These are phyloP conservation scores for Calameuta idolon DNA, from an alignment of 2,888 invertebrate species.

Conservation along the genomic window DNA sequence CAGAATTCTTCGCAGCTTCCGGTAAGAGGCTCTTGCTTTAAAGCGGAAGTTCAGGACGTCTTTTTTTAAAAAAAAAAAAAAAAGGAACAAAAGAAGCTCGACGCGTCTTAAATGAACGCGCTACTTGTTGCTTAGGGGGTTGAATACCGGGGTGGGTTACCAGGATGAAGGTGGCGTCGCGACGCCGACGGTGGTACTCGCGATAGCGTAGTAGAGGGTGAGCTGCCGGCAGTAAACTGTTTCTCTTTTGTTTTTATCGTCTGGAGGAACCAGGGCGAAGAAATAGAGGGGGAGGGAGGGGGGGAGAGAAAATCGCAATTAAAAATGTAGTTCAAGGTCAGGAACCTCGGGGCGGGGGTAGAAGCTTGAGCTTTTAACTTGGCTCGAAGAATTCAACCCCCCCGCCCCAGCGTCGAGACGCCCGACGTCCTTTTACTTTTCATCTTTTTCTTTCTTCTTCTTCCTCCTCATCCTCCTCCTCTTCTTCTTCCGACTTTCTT, in stretches of 20 bases:
- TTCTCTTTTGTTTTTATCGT: conserved; percentile 65
- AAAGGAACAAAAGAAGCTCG: conserved; percentile 66
- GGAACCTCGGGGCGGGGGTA: conserved; percentile 22
- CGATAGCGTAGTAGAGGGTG: conserved; percentile 4
- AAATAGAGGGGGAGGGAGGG: conserved; percentile 17
- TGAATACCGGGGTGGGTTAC: conserved; percentile 35
- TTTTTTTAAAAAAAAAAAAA: no score
- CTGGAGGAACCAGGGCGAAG: conserved; percentile 44
- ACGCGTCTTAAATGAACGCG: conserved; percentile 68
- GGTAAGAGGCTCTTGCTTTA: conserved; percentile 50
- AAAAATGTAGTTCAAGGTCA: conserved; percentile 67
- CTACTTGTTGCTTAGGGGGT: conserved; percentile 65
- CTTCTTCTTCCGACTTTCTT: conserved; percentile 8
- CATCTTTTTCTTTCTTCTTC: conserved; percentile 33
- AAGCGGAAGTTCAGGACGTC: conserved; percentile 59
- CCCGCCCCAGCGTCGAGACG: conserved; percentile 33
- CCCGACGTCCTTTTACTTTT: conserved; percentile 19
- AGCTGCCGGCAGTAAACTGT: conserved; percentile 58
- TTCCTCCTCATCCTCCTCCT: no score
- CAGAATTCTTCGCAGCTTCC: conserved; percentile 4
- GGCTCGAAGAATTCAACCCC: conserved; percentile 26
- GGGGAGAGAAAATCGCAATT: conserved; percentile 59
- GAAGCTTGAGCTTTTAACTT: conserved; percentile 20
- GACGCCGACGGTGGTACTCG: conserved; percentile 21
- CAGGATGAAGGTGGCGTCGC: conserved; percentile 34